Conservation (phyloP, 2,888 invertebrate species). For the Trichacis sp. region DNA sequence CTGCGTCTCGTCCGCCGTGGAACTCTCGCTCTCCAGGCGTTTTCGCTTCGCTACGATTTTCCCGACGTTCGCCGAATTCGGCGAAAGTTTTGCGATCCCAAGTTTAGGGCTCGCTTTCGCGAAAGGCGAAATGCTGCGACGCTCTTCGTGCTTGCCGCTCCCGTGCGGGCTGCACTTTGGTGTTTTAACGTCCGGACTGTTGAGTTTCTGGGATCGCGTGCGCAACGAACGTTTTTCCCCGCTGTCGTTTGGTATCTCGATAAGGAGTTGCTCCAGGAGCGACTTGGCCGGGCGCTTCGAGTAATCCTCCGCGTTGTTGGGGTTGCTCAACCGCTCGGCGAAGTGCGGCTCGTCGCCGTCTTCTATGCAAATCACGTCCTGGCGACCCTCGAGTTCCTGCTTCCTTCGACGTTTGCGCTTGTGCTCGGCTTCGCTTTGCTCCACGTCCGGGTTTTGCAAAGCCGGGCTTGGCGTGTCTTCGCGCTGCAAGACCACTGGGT, state of each 20-base stretch:
- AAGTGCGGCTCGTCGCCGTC: slow-evolving; percentile 63
- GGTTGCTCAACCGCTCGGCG: slow-evolving; percentile 56
- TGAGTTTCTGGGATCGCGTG: slow-evolving; percentile 65
- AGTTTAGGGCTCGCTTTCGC: slow-evolving; percentile 68
- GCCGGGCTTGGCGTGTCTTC: slow-evolving; percentile 70
- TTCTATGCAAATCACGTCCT: slow-evolving; percentile 66
- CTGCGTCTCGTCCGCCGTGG: slow-evolving; percentile 72
- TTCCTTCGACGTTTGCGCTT: slow-evolving; percentile 66
- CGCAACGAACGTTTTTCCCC: slow-evolving; percentile 70
- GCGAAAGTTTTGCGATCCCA: slow-evolving; percentile 53
- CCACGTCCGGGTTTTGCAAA: slow-evolving; percentile 61
- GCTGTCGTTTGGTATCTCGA: slow-evolving; percentile 82
- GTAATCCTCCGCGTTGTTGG: slow-evolving; percentile 60
- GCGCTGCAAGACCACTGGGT: slow-evolving; percentile 75
- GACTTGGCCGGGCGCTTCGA: slow-evolving; percentile 68
- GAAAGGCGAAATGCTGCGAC: slow-evolving; percentile 67
- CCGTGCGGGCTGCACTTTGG: slow-evolving; percentile 65
- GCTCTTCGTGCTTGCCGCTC: slow-evolving; percentile 58
- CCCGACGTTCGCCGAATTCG: slow-evolving; percentile 54
- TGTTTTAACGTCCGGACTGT: slow-evolving; percentile 65
- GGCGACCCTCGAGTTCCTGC: slow-evolving; percentile 66
- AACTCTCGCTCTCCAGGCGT: slow-evolving; percentile 84
- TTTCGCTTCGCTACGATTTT: slow-evolving; percentile 75
- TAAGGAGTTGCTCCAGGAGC: slow-evolving; percentile 82
- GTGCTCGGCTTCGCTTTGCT: slow-evolving; percentile 60